Evolutionary conservation across 2,113 vertebrate species (phyloP).

Genomic region (Drymodes brunneopygia): DNA sequence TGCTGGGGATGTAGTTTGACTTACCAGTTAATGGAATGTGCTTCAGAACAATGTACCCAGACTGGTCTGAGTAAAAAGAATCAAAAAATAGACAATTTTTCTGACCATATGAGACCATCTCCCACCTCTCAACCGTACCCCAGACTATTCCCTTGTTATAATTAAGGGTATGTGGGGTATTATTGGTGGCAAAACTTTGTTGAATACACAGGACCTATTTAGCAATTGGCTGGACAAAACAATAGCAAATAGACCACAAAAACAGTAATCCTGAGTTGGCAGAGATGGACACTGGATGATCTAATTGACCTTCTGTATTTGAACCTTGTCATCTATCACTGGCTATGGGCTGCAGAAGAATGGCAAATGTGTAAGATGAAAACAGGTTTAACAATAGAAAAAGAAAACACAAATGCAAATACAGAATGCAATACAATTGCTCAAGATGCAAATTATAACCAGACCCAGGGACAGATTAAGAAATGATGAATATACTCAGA

Average conservation of each 20-base stretch:
- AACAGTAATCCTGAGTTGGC: constrained; percentile 17
- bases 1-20: background rate
- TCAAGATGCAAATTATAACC: constrained; percentile 49
- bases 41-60: background rate
- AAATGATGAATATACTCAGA: constrained; percentile 1
- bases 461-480: constrained; percentile 15
- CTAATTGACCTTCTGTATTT: constrained; percentile 3
- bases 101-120: background rate
- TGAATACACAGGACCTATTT: background rate
- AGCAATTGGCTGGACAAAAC: background rate
- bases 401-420: constrained; percentile 36
- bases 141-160: background rate
- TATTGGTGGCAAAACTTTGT: constrained; percentile 22
- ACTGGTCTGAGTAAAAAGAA: background rate
- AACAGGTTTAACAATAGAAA: constrained; percentile 50
- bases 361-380: constrained; percentile 24
- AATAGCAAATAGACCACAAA: constrained; percentile 13
- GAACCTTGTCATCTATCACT: constrained; percentile 18
- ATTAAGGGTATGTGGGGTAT: background rate
- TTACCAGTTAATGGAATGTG: background rate
- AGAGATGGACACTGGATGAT: background rate
- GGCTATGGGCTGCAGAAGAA: constrained; percentile 25
- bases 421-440: background rate
- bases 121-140: background rate
- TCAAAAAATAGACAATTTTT: background rate